Percentiles rank a stretch among this genome's conserved stretches.
These are phyloP conservation scores for Tauraco hartlaubi DNA, from an alignment of 2,797 vertebrate species.

Conservation along the genomic window DNA sequence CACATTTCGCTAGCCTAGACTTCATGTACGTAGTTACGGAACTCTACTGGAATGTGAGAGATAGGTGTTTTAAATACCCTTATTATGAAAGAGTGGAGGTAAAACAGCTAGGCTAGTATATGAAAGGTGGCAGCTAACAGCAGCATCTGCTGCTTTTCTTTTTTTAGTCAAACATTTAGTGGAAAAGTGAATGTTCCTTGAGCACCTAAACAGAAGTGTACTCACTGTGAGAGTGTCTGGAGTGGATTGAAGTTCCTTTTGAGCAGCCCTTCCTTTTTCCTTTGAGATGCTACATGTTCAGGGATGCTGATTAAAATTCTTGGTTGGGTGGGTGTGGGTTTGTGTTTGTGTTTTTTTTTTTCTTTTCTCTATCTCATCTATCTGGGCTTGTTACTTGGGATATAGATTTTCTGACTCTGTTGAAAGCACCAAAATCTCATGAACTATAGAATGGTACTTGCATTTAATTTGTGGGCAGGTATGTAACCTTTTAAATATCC, in stretches of 20 bases:
- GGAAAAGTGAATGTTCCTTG: neutral
- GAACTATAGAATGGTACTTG: neutral
- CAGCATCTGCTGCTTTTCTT: neutral
- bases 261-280: neutral
- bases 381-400: neutral
- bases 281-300: neutral
- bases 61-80: neutral
- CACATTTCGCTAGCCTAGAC: neutral
- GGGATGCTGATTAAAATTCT: neutral
- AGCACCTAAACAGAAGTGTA: neutral
- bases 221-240: neutral
- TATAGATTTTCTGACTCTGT: neutral
- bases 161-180: neutral
- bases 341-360: rapidly evolving
- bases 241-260: neutral
- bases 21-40: neutral
- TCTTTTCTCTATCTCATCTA: neutral
- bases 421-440: neutral
- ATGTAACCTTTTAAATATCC: neutral
- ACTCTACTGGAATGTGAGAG: neutral
- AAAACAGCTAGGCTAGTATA: neutral
- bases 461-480: neutral
- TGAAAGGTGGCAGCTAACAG: neutral
- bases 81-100: neutral
- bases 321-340: neutral